phyloP scores from a whole-genome alignment of 2,888 invertebrate genomes.

The Phortica okadai region DNA sequence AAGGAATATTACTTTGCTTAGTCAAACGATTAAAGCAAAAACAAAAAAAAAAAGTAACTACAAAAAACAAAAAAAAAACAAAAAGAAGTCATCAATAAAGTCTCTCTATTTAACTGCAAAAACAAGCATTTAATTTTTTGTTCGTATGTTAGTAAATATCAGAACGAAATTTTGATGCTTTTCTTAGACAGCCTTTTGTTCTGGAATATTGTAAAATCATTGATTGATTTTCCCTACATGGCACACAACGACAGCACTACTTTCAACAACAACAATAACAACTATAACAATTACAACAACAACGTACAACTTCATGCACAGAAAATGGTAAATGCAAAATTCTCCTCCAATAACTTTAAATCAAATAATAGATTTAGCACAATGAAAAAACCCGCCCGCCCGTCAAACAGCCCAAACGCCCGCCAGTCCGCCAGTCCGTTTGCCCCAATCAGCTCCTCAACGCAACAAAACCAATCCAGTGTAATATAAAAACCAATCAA shows the following conservation, averaged over 20 bases:
- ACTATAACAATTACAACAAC: neutral
- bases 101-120: constrained; percentile 72
- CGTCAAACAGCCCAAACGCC: constrained; percentile 3
- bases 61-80: constrained; percentile 44
- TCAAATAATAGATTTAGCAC: constrained; percentile 12
- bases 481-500: constrained; percentile 26
- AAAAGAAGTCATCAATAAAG: constrained; percentile 66
- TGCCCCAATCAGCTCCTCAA: constrained; percentile 11
- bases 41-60: neutral
- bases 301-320: neutral
- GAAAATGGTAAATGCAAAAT: constrained; percentile 25
- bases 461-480: constrained; percentile 14
- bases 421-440: constrained; percentile 11
- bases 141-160: neutral
- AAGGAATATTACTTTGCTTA: constrained; percentile 54
- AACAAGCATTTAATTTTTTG: neutral
- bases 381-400: constrained; percentile 4
- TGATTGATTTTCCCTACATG: neutral
- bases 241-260: neutral
- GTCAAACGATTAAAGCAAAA: constrained; percentile 37
- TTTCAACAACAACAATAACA: neutral
- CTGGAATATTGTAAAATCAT: neutral
- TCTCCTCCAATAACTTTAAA: neutral
- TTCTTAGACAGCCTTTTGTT: too few species aligned
- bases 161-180: too few species aligned